These are phyloP conservation scores for Cephalopterus ornatus DNA, from an alignment of 2,113 vertebrate genomes.

Conservation along the genomic window DNA sequence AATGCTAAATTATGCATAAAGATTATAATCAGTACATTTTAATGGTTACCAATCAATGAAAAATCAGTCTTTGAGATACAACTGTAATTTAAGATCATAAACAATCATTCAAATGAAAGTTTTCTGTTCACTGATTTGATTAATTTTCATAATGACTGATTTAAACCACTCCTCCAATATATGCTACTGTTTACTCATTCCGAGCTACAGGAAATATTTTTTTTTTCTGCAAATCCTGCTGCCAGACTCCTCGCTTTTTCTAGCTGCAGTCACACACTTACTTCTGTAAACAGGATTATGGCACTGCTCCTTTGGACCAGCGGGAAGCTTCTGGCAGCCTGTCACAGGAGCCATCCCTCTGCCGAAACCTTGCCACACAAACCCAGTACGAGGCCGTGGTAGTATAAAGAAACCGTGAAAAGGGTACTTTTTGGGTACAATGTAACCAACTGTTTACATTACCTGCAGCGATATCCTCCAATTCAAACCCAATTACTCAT, in stretches of 20 bases:
- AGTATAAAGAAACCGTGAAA: neutral
- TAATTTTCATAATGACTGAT: neutral
- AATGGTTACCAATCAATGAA: neutral
- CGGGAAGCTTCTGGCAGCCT: neutral
- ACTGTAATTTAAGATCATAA: neutral
- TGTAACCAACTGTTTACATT: neutral
- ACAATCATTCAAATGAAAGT: neutral
- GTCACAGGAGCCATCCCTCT: neutral
- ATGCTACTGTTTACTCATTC: neutral
- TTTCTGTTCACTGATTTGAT: neutral
- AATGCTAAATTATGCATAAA: neutral
- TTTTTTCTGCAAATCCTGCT: neutral
- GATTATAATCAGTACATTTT: neutral
- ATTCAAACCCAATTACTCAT: neutral
- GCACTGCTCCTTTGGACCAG: fast-evolving
- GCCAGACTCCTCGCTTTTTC: neutral
- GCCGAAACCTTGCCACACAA: neutral
- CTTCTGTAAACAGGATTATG: neutral
- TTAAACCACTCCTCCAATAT: neutral
- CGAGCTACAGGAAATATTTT: neutral
- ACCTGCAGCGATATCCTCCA: neutral
- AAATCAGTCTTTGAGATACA: neutral
- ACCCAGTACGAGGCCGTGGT: too few species aligned
- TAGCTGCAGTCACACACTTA: neutral
- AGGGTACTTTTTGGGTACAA: neutral